Conservation (phyloP, 2,113 vertebrate species). For the Otis tarda region DNA sequence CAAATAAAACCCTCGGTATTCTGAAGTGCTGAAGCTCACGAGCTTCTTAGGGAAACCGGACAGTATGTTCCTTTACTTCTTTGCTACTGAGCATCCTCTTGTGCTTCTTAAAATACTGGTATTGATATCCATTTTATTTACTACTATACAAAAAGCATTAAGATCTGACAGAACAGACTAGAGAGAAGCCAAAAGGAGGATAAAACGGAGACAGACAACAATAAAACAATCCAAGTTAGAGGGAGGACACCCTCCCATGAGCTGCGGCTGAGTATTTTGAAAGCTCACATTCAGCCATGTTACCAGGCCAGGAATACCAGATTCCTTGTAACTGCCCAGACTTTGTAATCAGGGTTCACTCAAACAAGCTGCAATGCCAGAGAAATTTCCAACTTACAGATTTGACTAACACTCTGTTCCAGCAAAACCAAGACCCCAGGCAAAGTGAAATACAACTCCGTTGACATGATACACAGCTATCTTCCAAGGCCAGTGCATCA, state of each 20-base stretch:
- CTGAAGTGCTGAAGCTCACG: background rate
- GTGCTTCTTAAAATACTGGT: background rate
- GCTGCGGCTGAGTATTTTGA: background rate
- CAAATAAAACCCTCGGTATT: background rate
- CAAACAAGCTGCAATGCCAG: background rate
- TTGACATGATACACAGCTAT: background rate
- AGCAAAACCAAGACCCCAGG: conserved; percentile 3
- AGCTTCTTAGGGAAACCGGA: background rate
- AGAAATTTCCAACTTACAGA: background rate
- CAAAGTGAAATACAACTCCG: conserved; percentile 1
- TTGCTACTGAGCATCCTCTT: background rate
- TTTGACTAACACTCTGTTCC: background rate
- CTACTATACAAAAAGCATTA: background rate
- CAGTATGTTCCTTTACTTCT: background rate
- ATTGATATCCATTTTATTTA: background rate
- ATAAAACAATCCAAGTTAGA: background rate
- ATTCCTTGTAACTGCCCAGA: background rate
- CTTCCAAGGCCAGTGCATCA: conserved; percentile 2
- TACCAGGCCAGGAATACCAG: background rate
- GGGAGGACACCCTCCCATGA: background rate
- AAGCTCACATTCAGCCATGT: background rate
- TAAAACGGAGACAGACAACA: background rate
- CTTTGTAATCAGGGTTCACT: background rate
- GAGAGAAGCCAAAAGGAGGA: background rate
- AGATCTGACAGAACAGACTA: background rate